Evolutionary conservation across 2,888 invertebrate species (phyloP), one percentile per base, ranked within the genome.

Genomic region (Xestia ashworthii): DNA sequence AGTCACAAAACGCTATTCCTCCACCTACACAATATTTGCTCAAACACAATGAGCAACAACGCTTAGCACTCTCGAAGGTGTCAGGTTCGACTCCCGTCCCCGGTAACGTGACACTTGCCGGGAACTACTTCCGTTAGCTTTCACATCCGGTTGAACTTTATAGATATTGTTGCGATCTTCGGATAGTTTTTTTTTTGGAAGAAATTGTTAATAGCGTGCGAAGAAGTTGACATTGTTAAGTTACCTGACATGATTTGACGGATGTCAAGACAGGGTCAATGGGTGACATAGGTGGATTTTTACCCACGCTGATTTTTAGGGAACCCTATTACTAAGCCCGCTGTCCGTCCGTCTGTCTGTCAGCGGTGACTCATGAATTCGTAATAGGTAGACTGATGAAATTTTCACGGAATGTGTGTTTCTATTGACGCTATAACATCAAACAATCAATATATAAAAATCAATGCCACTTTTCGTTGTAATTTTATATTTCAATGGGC

Each of bases 51-150:
- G 60, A 83, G 41, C 22, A 48, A 55, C 38, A 70, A 22, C 55
- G 32, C 71, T 74, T 78, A 84, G 84, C 90, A 88, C 87, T 89
- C 81, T 70, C 69, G 46, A 44, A 60, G 68, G 82, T 88, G 82
- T 89, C 87, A 62, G 76, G 85, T 88, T 89, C 80, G 81, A 81
- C 50, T 87, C 87, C 82, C 87, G 82, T 71, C 78, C 74, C 82
- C 80, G 82, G 81, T 88, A 80, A 88, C 88, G 53, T 58, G 87
- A 87, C 72, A 76, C 81, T 74, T 64, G 74, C 60, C 76, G 75
- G 82, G 82, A 82, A 82, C 77, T 85, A 72, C 82, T 82, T 82
- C 82, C 87, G 76, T 68, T 72, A 81, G 85, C 85, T 85, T 82
- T 86, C 86, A 82, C 86, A 76, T 88, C 86, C 86, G 86, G 55